Evolutionary conservation across 2,888 invertebrate genomes (phyloP).

Genomic region (Agonopterix heracliana): DNA sequence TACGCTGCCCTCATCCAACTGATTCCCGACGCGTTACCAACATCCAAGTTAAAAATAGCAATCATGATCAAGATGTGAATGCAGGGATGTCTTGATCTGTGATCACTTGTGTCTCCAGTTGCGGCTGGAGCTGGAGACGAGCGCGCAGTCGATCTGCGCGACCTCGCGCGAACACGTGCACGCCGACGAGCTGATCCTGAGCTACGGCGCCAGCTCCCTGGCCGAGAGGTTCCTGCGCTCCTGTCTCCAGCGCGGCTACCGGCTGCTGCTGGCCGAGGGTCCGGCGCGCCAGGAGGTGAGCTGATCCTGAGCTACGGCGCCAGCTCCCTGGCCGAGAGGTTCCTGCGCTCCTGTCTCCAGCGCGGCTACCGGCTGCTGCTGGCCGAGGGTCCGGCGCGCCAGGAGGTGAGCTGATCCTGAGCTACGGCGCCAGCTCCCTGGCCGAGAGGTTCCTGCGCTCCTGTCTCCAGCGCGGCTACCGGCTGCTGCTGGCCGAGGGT

Average conservation of each 20-base stretch:
- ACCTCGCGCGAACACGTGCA: constrained; percentile 94
- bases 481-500: constrained; percentile 91
- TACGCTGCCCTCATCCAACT: too few species aligned
- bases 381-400: constrained; percentile 82
- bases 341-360: constrained; percentile 87
- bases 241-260: constrained; percentile 86
- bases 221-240: constrained; percentile 90
- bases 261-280: constrained; percentile 91
- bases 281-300: constrained; percentile 81
- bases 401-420: constrained; percentile 90
- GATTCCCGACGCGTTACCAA: too few species aligned
- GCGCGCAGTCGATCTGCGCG: constrained; percentile 86
- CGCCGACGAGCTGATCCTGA: constrained; percentile 92
- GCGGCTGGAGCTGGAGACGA: constrained; percentile 48
- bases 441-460: constrained; percentile 90
- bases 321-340: constrained; percentile 87
- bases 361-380: constrained; percentile 90
- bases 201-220: constrained; percentile 85
- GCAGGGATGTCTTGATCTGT: not conserved
- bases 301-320: constrained; percentile 90
- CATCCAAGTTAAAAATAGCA: too few species aligned
- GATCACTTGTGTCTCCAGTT: constrained; percentile 30
- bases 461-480: constrained; percentile 86
- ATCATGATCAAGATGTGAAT: too few species aligned
- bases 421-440: constrained; percentile 85